Evolutionary conservation across 2,797 vertebrate genomes (phyloP).

Genomic region (Sebastes diploproa): DNA sequence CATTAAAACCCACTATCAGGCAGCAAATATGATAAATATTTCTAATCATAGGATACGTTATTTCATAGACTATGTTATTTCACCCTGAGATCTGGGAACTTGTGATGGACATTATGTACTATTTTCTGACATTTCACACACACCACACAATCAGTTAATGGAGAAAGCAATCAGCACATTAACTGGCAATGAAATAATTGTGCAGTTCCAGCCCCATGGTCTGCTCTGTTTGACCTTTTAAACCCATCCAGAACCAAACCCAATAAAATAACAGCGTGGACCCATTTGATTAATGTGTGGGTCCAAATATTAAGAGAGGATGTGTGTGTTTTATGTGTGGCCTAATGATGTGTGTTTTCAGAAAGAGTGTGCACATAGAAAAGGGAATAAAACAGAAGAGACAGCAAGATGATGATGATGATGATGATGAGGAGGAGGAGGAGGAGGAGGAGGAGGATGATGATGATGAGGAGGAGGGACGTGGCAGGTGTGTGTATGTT

Average conservation of each 20-base stretch:
- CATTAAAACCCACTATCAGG: neutral
- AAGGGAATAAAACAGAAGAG: neutral
- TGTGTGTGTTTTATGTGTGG: neutral
- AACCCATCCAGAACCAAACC: neutral
- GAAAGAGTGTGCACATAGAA: neutral
- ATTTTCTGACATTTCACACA: neutral
- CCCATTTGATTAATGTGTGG: neutral
- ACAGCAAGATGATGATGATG: conserved; percentile 19
- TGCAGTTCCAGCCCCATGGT: too few species aligned
- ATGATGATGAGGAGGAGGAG: neutral
- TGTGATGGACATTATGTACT: neutral
- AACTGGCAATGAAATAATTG: neutral
- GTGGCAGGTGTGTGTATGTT: conserved; percentile 1
- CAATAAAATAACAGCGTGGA: neutral
- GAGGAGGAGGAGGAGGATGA: neutral
- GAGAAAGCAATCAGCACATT: neutral
- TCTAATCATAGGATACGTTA: too few species aligned
- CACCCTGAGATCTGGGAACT: neutral
- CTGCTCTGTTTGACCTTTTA: neutral
- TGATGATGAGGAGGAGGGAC: neutral
- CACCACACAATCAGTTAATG: neutral
- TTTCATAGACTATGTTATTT: too few species aligned
- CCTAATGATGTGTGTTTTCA: neutral
- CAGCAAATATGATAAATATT: too few species aligned
- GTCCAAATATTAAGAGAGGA: neutral